Base-by-base conservation (phyloP, 2,888 invertebrate genomes). In the Pseudolycoriella hygida region DNA sequence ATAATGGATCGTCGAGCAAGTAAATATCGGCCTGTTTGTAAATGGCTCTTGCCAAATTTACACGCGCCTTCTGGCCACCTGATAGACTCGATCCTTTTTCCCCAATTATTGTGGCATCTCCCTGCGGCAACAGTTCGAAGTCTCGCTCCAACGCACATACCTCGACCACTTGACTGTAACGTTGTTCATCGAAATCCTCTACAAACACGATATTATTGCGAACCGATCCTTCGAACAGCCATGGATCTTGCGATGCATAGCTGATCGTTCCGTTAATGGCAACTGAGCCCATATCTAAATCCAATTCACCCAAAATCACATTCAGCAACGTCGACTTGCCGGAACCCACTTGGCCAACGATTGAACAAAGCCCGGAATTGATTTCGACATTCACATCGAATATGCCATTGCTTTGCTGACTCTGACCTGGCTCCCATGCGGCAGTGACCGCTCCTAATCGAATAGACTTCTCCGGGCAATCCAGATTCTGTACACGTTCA, bases 181-280 rank as follows among this genome's bases (percentile, higher is more conserved):
- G 38, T 38, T 11, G 10, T 3, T 10, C 15, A 38, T 38, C 17
- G 15, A 17, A 38, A 74, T 3, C 74, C 53, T 42, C 45, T 11
- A 11, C 78, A 54, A 97, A 96, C 2, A 92, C 62, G 50, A 97
- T 88, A 62, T 97, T 97, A 56, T 94, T 90, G 10, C 87, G 72
- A 0, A 97, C 80, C 49, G 85, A 83, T 20, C 80, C 75, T 66
- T 63, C 74, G 54, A 82, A 82, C 6, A 83, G 66, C 89, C 90
- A 92, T 1, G 90, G 77, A 53, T 88, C 79, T 57, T 89, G 88
- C 34, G 82, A 73, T 1, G 83, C 79, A 56, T 89, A 92, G n/a
- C n/a, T n/a, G n/a, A n/a, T n/a, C n/a, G n/a, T n/a, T n/a, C n/a
- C n/a, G n/a, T n/a, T n/a, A n/a, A n/a, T n/a, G n/a, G n/a, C n/a